Conservation (phyloP, 2,888 invertebrate genomes). For the Abrostola tripartita region DNA sequence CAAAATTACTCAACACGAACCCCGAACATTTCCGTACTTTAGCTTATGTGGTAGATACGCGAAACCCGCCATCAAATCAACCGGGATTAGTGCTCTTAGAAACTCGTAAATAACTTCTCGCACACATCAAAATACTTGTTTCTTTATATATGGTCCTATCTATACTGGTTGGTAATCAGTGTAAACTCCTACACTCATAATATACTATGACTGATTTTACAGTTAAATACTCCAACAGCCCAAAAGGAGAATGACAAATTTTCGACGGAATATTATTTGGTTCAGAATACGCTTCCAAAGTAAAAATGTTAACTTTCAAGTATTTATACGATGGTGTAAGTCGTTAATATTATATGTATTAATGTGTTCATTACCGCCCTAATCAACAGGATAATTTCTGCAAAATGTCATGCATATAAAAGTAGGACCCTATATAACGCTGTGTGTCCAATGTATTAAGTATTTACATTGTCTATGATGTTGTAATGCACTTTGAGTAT, state of each 20-base stretch:
- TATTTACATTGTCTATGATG: slow-evolving; percentile 62
- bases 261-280: no score
- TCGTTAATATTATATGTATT: slow-evolving; percentile 23
- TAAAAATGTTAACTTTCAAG: neutral
- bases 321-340: slow-evolving; percentile 4
- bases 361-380: slow-evolving; percentile 24
- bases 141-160: slow-evolving; percentile 34
- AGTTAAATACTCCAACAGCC: no score
- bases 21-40: slow-evolving; percentile 35
- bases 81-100: slow-evolving; percentile 53
- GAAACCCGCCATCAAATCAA: slow-evolving; percentile 58
- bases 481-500: slow-evolving; percentile 66
- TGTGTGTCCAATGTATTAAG: slow-evolving; percentile 55
- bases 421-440: slow-evolving; percentile 44
- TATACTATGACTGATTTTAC: no score
- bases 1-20: slow-evolving; percentile 41
- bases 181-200: no score
- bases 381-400: slow-evolving; percentile 23
- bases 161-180: neutral
- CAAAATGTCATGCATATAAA: slow-evolving; percentile 44
- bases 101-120: slow-evolving; percentile 56
- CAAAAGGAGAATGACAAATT: no score
- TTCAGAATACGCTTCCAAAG: slow-evolving; percentile 5
- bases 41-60: slow-evolving; percentile 42
- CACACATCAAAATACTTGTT: slow-evolving; percentile 43